These are phyloP conservation scores for Sylvilagus floridanus DNA, from an alignment of 2,797 vertebrate species.

Conservation along the genomic window DNA sequence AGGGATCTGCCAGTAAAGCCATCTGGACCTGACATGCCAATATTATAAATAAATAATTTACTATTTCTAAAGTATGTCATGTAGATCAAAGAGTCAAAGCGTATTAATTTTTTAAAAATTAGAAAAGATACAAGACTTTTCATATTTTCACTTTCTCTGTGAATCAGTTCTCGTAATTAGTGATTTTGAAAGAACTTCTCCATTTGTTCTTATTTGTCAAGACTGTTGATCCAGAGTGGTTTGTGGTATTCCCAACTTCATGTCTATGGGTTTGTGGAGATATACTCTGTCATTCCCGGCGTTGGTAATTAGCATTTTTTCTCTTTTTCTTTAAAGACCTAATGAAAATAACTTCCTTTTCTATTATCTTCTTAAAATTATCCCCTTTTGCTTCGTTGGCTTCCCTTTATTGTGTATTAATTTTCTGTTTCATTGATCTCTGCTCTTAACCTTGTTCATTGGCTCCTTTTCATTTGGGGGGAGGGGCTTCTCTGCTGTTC, in stretches of 20 bases:
- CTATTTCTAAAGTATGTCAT: background rate
- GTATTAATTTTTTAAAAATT: background rate
- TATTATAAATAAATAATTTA: conserved; percentile 21
- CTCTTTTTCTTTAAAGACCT: background rate
- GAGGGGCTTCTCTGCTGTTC: background rate
- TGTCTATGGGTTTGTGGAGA: background rate
- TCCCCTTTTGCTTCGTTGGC: background rate
- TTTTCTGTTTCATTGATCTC: background rate
- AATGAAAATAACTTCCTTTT: background rate
- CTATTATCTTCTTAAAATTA: background rate
- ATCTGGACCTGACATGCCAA: background rate
- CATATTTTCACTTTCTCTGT: background rate
- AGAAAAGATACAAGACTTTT: background rate
- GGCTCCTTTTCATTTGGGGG: background rate
- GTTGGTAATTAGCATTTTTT: background rate
- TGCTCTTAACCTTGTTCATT: background rate
- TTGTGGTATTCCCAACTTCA: background rate
- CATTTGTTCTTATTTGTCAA: background rate
- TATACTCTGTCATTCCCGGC: background rate
- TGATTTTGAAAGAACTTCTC: conserved; percentile 4
- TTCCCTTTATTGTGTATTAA: background rate
- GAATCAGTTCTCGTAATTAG: background rate
- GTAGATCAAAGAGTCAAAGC: background rate
- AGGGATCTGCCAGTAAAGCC: background rate
- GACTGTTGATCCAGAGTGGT: background rate